Evolutionary conservation across 2,113 vertebrate species (phyloP).

Genomic region (Pelmatolapia mariae): DNA sequence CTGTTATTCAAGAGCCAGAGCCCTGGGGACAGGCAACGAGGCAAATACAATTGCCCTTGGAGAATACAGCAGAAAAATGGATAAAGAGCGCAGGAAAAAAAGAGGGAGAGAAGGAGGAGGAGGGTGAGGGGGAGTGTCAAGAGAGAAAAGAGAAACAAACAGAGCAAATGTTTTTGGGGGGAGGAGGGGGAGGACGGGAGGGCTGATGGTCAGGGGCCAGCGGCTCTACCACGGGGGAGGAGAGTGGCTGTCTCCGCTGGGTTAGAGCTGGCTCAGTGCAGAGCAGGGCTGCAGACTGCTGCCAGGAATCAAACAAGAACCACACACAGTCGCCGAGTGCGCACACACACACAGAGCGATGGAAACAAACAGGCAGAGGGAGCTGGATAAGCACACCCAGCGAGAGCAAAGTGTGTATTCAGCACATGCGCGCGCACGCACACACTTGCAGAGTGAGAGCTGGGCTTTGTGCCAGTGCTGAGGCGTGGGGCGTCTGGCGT

Average conservation of each 20-base stretch:
- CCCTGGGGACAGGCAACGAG: constrained; percentile 36
- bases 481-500: constrained; percentile 72
- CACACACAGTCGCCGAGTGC: constrained; percentile 44
- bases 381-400: constrained; percentile 46
- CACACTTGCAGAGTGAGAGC: constrained; percentile 47
- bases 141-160: constrained; percentile 52
- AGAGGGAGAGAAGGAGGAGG: neutral
- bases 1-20: constrained; percentile 54
- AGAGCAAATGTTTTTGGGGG: constrained; percentile 48
- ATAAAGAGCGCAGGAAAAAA: constrained; percentile 32
- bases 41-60: constrained; percentile 57
- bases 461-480: constrained; percentile 69
- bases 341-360: neutral
- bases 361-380: constrained; percentile 60
- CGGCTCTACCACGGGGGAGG: constrained; percentile 58
- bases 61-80: constrained; percentile 53
- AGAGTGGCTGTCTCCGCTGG: constrained; percentile 56
- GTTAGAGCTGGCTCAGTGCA: constrained; percentile 38
- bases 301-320: constrained; percentile 67
- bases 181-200: neutral
- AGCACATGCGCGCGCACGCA: neutral
- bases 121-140: neutral
- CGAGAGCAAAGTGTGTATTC: constrained; percentile 48
- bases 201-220: constrained; percentile 54
- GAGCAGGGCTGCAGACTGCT: constrained; percentile 49